These are phyloP conservation scores for Mercenaria mercenaria DNA, from an alignment of 1,140 invertebrate species.

Conservation along the genomic window DNA sequence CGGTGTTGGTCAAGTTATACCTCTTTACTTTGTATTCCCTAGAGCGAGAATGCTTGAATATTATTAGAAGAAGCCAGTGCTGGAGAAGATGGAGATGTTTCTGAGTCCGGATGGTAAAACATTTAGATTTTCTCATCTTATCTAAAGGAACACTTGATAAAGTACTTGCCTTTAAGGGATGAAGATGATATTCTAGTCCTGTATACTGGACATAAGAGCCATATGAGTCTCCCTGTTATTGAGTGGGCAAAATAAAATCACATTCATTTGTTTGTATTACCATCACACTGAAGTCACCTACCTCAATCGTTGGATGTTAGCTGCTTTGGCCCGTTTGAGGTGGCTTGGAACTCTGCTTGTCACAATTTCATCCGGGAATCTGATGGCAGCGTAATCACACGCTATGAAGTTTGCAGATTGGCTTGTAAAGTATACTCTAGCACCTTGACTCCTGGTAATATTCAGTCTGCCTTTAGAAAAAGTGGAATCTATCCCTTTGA, in stretches of 20 bases:
- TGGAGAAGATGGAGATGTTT: conserved; percentile 22
- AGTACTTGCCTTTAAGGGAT: conserved; percentile 1
- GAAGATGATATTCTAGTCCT: not conserved
- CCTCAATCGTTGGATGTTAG: conserved; percentile 46
- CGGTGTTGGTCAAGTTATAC: conserved; percentile 70
- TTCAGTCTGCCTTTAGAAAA: conserved; percentile 59
- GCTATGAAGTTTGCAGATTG: conserved; percentile 60
- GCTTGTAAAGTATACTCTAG: conserved; percentile 60
- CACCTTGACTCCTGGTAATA: conserved; percentile 51
- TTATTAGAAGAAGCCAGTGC: conserved; percentile 27
- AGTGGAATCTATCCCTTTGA: conserved; percentile 61
- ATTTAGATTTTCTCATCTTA: conserved; percentile 17
- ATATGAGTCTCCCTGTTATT: not conserved
- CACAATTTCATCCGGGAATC: conserved; percentile 38
- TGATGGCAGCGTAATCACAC: conserved; percentile 30
- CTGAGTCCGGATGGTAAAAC: conserved; percentile 38
- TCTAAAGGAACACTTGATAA: not conserved
- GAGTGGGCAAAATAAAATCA: not conserved
- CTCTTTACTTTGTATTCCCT: conserved; percentile 85
- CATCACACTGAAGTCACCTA: conserved; percentile 19
- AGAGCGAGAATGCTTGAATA: conserved; percentile 79
- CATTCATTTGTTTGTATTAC: conserved; percentile 31
- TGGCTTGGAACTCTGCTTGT: conserved; percentile 52
- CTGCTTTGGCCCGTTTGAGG: conserved; percentile 48
- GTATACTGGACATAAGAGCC: conserved; percentile 37